phyloP scores from a whole-genome alignment of 2,113 vertebrate species.

The Hippopotamus amphibius region DNA sequence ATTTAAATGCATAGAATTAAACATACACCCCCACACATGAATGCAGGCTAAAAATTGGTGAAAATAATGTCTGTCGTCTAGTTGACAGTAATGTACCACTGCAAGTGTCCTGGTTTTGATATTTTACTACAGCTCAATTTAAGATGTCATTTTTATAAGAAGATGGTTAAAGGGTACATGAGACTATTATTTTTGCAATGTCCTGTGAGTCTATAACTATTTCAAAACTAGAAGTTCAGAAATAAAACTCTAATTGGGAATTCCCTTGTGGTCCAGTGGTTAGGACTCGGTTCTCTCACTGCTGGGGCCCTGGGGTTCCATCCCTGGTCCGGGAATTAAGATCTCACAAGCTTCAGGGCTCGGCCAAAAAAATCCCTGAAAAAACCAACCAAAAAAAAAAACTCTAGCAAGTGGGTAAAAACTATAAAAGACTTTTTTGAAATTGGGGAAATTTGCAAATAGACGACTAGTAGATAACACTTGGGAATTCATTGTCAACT shows the following conservation, averaged over 20 bases:
- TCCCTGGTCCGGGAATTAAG: too few relatives aligned
- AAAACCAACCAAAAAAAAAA: neutral
- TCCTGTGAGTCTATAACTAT: conserved; percentile 16
- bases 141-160: neutral
- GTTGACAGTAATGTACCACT: neutral
- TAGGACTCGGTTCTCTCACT: too few relatives aligned
- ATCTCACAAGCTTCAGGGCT: too few relatives aligned
- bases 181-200: neutral
- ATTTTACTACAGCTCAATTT: neutral
- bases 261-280: too few relatives aligned
- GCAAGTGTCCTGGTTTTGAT: neutral
- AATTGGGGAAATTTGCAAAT: neutral
- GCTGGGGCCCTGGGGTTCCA: too few relatives aligned
- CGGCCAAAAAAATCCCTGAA: too few relatives aligned
- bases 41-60: neutral
- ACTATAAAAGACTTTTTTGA: neutral
- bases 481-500: neutral
- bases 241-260: neutral
- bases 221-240: conserved; percentile 54
- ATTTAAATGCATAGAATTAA: neutral
- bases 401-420: neutral
- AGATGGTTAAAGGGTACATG: neutral
- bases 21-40: neutral
- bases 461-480: neutral
- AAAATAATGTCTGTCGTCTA: neutral